These are phyloP conservation scores for Chelon auratus DNA, from an alignment of 2,797 vertebrate genomes.

Conservation along the genomic window DNA sequence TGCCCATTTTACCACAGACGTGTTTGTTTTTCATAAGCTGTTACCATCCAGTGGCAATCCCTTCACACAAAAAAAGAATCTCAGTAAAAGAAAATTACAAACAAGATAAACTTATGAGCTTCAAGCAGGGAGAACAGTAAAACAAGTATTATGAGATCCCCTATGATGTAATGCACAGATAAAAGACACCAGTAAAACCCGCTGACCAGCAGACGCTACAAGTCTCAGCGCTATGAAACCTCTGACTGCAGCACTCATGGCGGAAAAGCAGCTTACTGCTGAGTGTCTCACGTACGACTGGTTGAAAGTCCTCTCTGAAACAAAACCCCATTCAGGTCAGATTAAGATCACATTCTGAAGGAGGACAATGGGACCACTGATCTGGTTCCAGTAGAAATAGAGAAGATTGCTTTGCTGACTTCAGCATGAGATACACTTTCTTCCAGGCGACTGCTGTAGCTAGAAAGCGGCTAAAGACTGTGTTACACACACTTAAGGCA, in stretches of 20 bases:
- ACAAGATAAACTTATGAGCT: slow-evolving; percentile 33
- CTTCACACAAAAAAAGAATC: slow-evolving; percentile 43
- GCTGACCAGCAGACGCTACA: slow-evolving; percentile 34
- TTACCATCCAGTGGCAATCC: slow-evolving; percentile 25
- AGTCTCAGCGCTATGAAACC: slow-evolving; percentile 42
- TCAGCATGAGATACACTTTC: slow-evolving; percentile 44
- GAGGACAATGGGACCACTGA: slow-evolving; percentile 79
- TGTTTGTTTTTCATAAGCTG: slow-evolving; percentile 31
- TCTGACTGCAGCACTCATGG: slow-evolving; percentile 38
- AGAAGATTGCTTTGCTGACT: slow-evolving; percentile 72
- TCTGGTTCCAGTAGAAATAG: slow-evolving; percentile 72
- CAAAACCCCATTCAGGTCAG: slow-evolving; percentile 79
- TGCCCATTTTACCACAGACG: slow-evolving; percentile 40
- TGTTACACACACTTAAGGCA: slow-evolving; percentile 24
- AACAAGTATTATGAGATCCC: slow-evolving; percentile 38
- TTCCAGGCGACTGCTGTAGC: slow-evolving; percentile 21
- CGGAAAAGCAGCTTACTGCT: slow-evolving; percentile 62
- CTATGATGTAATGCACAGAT: slow-evolving; percentile 46
- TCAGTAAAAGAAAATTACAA: slow-evolving; percentile 63
- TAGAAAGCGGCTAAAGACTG: slow-evolving; percentile 27
- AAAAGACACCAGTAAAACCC: slow-evolving; percentile 51
- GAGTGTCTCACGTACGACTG: slow-evolving; percentile 58
- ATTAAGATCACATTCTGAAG: slow-evolving; percentile 81
- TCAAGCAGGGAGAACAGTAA: slow-evolving; percentile 36
- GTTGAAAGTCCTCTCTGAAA: slow-evolving; percentile 76